Evolutionary conservation across 2,888 invertebrate genomes (phyloP).

Genomic region (Idaea biselata): DNA sequence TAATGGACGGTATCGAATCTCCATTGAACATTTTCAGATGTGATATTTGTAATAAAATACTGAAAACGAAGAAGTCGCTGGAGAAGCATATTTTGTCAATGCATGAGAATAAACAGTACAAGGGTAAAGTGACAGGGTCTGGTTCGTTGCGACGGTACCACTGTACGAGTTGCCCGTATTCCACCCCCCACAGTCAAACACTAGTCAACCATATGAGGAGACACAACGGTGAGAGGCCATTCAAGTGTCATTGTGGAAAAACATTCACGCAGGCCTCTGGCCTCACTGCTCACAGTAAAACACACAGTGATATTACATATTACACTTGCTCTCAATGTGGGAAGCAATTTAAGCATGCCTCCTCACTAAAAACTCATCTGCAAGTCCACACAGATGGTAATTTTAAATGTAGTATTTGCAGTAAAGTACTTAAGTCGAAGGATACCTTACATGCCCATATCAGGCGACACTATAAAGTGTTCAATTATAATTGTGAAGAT

Average conservation of each 20-base stretch:
- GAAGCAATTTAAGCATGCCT: slow-evolving; percentile 74
- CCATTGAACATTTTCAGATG: slow-evolving; percentile 37
- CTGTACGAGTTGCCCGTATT: slow-evolving; percentile 66
- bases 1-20: neutral
- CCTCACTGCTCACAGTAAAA: slow-evolving; percentile 66
- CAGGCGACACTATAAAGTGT: slow-evolving; percentile 68
- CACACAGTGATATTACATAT: slow-evolving; percentile 58
- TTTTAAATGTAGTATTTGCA: slow-evolving; percentile 61
- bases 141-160: slow-evolving; percentile 61
- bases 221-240: slow-evolving; percentile 71
- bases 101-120: slow-evolving; percentile 62
- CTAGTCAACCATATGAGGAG: slow-evolving; percentile 69
- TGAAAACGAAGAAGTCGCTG: slow-evolving; percentile 56
- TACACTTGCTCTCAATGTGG: slow-evolving; percentile 70
- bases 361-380: slow-evolving; percentile 63
- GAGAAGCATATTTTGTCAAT: slow-evolving; percentile 57
- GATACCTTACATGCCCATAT: slow-evolving; percentile 63
- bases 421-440: slow-evolving; percentile 65
- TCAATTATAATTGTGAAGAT: slow-evolving; percentile 71
- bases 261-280: slow-evolving; percentile 69
- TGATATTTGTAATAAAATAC: slow-evolving; percentile 51
- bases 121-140: slow-evolving; percentile 63
- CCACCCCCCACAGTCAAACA: slow-evolving; percentile 71
- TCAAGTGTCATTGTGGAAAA: slow-evolving; percentile 69
- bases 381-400: slow-evolving; percentile 61